Percentiles rank a stretch among this genome's conserved stretches.
phyloP scores from a whole-genome alignment of 2,113 vertebrate species.

The Ammodytes dubius region DNA sequence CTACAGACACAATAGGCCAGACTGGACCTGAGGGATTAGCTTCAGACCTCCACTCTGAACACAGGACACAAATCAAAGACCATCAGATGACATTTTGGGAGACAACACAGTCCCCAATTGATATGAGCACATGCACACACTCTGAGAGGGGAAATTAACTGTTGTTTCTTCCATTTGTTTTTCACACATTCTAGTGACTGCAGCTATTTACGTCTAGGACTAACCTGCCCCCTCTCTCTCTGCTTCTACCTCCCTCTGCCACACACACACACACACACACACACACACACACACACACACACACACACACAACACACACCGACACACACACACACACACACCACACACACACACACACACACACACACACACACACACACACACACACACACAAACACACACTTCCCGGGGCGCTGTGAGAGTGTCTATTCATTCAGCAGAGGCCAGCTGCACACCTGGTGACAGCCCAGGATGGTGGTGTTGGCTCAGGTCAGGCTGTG shows the following conservation, averaged over 20 bases:
- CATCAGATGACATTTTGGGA: conserved; percentile 37
- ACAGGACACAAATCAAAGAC: conserved; percentile 31
- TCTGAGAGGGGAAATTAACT: conserved; percentile 36
- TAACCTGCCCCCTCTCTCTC: conserved; percentile 16
- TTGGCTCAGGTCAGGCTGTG: conserved; percentile 71
- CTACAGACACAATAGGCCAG: conserved; percentile 63
- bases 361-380: conserved; percentile 42
- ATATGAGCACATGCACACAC: conserved; percentile 17
- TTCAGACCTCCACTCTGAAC: conserved; percentile 47
- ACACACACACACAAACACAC: conserved; percentile 51
- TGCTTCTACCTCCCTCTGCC: conserved; percentile 41
- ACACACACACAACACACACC: conserved; percentile 44
- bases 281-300: conserved; percentile 52
- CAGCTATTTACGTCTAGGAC: conserved; percentile 48
- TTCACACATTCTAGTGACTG: conserved; percentile 58
- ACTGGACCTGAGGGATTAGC: conserved; percentile 52
- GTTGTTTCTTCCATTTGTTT: conserved; percentile 63
- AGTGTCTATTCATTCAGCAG: conserved; percentile 77
- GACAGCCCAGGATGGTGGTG: conserved; percentile 76
- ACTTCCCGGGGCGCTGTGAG: conserved; percentile 70
- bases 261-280: conserved; percentile 44
- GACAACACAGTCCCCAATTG: background rate
- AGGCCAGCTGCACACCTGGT: conserved; percentile 81
- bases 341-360: conserved; percentile 47
- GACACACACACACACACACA: conserved; percentile 51